Evolutionary conservation across 2,888 invertebrate genomes (phyloP).

Genomic region (Neoascia interrupta): DNA sequence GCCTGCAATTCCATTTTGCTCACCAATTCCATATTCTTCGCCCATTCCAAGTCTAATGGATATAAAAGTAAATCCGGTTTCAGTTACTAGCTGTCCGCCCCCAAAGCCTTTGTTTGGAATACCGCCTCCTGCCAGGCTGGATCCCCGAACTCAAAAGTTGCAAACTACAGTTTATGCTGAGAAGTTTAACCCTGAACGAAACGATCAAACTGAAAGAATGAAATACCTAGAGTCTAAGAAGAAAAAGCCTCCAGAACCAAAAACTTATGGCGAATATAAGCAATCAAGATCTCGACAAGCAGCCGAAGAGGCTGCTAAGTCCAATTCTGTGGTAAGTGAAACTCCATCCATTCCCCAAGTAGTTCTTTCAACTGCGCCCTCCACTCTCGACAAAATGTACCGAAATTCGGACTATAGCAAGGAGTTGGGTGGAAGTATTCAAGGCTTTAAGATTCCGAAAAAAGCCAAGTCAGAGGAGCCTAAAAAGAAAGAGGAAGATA

Average conservation of each 20-base stretch:
- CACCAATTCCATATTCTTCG: conserved; percentile 10
- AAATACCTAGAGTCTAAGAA: conserved; percentile 74
- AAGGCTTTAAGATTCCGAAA: conserved; percentile 77
- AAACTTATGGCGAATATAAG: conserved; percentile 75
- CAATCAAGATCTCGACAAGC: conserved; percentile 72
- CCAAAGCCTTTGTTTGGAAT: neutral
- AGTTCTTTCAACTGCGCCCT: conserved; percentile 48
- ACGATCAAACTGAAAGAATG: conserved; percentile 73
- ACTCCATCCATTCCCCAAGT: neutral
- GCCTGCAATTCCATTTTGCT: conserved; percentile 1
- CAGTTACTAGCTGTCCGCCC: neutral
- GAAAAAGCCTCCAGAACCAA: conserved; percentile 71
- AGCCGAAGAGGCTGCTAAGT: neutral
- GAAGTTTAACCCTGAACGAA: conserved; percentile 72
- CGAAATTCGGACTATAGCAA: conserved; percentile 70
- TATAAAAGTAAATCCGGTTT: conserved; percentile 7
- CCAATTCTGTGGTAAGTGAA: neutral
- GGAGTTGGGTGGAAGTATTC: conserved; percentile 40
- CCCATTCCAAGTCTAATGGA: conserved; percentile 46
- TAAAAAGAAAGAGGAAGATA: conserved; percentile 5
- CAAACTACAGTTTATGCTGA: conserved; percentile 37
- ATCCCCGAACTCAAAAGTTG: conserved; percentile 34
- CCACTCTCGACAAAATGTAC: conserved; percentile 76
- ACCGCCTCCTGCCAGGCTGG: conserved; percentile 7
- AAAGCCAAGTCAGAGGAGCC: conserved; percentile 59